These are phyloP conservation scores for Eonycteris spelaea DNA, from an alignment of 2,113 vertebrate species.

Conservation along the genomic window DNA sequence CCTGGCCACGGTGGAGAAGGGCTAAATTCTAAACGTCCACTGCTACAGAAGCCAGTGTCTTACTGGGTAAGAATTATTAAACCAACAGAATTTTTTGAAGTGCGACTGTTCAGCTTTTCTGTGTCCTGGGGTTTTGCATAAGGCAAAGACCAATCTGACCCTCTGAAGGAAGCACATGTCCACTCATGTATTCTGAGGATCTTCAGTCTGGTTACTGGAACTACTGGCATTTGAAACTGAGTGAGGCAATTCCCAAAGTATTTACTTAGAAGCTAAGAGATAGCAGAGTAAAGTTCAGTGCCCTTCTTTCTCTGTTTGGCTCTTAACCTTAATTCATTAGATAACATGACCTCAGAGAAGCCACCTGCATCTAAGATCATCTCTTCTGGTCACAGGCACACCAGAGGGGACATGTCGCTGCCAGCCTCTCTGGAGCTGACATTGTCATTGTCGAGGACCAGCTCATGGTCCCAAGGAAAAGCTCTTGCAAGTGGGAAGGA, in stretches of 20 bases:
- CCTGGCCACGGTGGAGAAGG: slow-evolving; percentile 41
- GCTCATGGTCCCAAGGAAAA: not conserved
- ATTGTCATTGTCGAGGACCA: not conserved
- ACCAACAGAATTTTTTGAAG: slow-evolving; percentile 49
- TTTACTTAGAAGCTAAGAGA: slow-evolving; percentile 48
- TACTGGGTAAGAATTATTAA: slow-evolving; percentile 38
- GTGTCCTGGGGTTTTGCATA: not conserved
- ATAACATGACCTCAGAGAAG: slow-evolving; percentile 68
- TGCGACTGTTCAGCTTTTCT: not conserved
- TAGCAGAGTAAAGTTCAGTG: slow-evolving; percentile 54
- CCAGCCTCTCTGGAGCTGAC: not conserved
- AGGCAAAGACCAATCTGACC: not conserved
- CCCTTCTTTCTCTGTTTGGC: slow-evolving; percentile 60
- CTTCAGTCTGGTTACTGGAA: not conserved
- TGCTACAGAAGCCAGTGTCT: slow-evolving; percentile 34
- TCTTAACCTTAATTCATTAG: slow-evolving; percentile 76
- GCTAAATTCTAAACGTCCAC: slow-evolving; percentile 45
- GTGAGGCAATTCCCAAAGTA: slow-evolving; percentile 49
- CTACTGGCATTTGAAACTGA: slow-evolving; percentile 36
- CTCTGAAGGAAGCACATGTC: not conserved
- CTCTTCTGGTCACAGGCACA: slow-evolving; percentile 49
- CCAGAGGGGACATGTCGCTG: slow-evolving; percentile 50
- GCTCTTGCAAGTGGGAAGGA: not conserved
- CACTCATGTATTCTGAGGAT: not conserved
- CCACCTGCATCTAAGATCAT: not conserved